Conservation (phyloP, 2,888 invertebrate species). For the Villa cingulata region DNA sequence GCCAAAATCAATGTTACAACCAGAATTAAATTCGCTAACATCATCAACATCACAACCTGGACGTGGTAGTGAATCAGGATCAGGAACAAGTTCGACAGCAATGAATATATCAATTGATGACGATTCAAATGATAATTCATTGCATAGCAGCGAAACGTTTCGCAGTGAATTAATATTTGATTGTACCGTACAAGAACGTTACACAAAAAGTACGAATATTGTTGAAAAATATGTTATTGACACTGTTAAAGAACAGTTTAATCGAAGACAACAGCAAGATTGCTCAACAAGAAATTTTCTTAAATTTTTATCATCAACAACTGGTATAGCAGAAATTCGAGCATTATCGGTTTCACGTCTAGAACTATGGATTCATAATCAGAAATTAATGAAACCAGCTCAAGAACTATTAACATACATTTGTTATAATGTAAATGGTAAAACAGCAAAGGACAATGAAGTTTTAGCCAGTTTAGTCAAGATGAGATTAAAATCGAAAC, state of each 20-base stretch:
- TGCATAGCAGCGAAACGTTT: conserved; percentile 33
- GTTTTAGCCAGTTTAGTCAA: conserved; percentile 76
- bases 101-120: conserved; percentile 34
- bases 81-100: conserved; percentile 1
- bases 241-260: conserved; percentile 75
- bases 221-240: conserved; percentile 68
- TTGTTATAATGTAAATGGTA: conserved; percentile 75
- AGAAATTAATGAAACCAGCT: conserved; percentile 81
- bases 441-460: conserved; percentile 51
- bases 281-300: conserved; percentile 81
- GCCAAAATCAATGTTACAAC: conserved; percentile 19
- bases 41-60: conserved; percentile 8
- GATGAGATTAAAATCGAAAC: conserved; percentile 87
- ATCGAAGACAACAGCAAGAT: conserved; percentile 71
- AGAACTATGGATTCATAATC: conserved; percentile 91
- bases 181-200: conserved; percentile 43
- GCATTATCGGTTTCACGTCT: conserved; percentile 42
- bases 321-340: conserved; percentile 68
- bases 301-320: conserved; percentile 67
- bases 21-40: conserved; percentile 20
- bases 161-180: conserved; percentile 36
- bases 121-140: conserved; percentile 36
- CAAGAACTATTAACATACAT: conserved; percentile 84
- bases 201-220: conserved; percentile 31
- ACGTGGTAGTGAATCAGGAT: conserved; percentile 17